These are phyloP conservation scores for Herpetotheres cachinnans DNA, from an alignment of 2,113 vertebrate genomes.

Conservation along the genomic window DNA sequence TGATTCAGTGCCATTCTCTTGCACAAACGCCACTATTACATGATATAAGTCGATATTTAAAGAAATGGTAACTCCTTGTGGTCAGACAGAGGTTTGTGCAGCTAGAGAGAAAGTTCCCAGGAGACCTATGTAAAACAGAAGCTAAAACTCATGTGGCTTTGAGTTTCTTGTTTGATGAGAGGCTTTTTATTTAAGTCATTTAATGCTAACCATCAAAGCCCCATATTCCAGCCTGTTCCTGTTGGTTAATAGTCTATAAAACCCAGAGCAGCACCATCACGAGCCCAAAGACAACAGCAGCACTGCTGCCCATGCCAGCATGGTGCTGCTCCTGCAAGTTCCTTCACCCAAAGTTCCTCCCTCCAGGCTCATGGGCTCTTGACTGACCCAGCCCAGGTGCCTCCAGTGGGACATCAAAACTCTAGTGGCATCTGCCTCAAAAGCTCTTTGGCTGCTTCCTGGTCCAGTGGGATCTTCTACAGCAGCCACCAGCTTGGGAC, in stretches of 20 bases:
- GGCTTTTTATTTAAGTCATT: not conserved
- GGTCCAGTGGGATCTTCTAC: not conserved
- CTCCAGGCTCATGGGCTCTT: accelerated
- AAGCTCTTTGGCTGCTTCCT: not conserved
- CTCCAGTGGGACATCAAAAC: not conserved
- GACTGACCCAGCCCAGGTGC: not conserved
- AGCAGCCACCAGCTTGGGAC: not conserved
- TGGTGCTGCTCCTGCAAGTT: accelerated
- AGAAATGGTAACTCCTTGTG: not conserved
- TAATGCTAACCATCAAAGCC: not conserved
- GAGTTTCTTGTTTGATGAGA: not conserved
- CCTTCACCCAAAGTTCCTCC: not conserved
- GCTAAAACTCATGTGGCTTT: not conserved
- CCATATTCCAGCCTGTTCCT: not conserved
- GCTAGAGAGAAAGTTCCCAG: not conserved
- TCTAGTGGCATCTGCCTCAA: not conserved
- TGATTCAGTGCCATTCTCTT: not conserved
- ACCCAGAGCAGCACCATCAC: not conserved
- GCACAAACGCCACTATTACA: not conserved
- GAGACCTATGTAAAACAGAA: not conserved
- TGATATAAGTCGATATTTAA: not conserved
- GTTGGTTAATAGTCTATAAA: not conserved
- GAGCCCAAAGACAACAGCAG: not conserved
- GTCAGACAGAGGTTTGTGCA: not conserved
- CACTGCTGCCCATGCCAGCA: accelerated